Evolutionary conservation across 2,113 vertebrate genomes (phyloP).

Genomic region (Pandion haliaetus): DNA sequence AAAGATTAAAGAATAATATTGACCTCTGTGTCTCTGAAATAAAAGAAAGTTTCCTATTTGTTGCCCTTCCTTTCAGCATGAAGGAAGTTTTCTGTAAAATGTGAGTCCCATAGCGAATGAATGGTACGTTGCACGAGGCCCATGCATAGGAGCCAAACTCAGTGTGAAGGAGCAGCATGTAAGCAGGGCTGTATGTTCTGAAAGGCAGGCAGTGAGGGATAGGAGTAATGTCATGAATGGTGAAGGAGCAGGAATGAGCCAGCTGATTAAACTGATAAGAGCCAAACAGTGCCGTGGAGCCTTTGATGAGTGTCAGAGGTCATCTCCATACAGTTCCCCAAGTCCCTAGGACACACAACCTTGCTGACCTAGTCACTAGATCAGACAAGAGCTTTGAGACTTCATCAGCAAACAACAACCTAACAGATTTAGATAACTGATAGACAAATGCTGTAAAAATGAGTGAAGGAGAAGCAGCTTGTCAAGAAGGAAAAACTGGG

Average conservation of each 20-base stretch:
- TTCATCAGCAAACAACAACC: conserved; percentile 39
- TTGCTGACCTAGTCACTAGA: conserved; percentile 41
- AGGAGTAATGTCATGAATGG: background rate
- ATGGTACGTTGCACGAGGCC: background rate
- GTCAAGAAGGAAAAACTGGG: background rate
- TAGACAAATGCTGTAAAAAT: background rate
- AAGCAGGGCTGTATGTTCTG: background rate
- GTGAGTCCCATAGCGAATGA: background rate
- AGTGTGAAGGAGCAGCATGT: background rate
- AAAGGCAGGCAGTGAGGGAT: background rate
- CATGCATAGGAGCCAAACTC: background rate
- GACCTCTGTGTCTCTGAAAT: background rate
- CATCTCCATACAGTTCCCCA: conserved; percentile 38
- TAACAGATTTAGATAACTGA: background rate
- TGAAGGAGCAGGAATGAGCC: background rate
- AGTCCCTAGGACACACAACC: background rate
- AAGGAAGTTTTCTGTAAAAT: background rate
- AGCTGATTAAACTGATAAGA: conserved; percentile 57
- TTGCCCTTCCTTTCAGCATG: background rate
- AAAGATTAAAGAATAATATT: background rate
- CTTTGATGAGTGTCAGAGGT: conserved; percentile 66
- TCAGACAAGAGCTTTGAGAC: conserved; percentile 43
- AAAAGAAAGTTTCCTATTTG: background rate
- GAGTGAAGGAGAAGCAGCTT: background rate
- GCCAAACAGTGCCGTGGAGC: background rate